Evolutionary conservation across 37 sponge, comb jelly and placozoan species (phyloP), one percentile per base, ranked within the genome.

Genomic region (Chondrosia reniformis): DNA sequence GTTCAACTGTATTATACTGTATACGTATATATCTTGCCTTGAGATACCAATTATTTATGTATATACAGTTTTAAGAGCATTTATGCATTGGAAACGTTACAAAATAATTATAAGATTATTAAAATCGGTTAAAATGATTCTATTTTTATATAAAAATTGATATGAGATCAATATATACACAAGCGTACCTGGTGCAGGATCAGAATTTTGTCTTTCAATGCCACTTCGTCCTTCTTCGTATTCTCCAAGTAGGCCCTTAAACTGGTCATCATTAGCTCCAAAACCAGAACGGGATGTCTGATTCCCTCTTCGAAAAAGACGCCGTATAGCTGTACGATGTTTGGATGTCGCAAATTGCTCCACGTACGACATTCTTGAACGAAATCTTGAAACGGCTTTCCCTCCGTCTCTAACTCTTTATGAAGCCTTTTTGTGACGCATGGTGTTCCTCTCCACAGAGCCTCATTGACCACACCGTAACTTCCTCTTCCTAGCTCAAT

Each of bases 401-500:
- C 27, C 7, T 56, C 7, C 7, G 58, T 24, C 7, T 28, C 27
- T 28, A 56, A 28, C 9, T 4, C 9, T 6, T 24, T 2, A 28
- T 56, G 58, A 6, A 56, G 27, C 7, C 58, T 24, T 28, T 56
- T 56, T 4, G 58, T 56, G 9, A 28, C 58, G 58, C 58, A 56
- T 2, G 58, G 58, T 28, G 58, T 28, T 8, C 58, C 58, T 28
- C n/a, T 4, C 58, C 58, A 56, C 58, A 28, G 27, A 24, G 58
- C 58, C 58, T 56, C 58, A 24, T 28, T 56, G 58, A 56, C 58
- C 58, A 28, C 58, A 28, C 58, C 58, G 58, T 56, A 56, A 24
- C 27, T 2, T 6, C 58, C 58, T 56, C 58, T 56, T 28, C 58
- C 58, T 24, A 56, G 58, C 58, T 56, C 58, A 4, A 28, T 56